These are phyloP conservation scores for Loripinus fragilis DNA, from an alignment of 2,888 invertebrate genomes.

Conservation along the genomic window DNA sequence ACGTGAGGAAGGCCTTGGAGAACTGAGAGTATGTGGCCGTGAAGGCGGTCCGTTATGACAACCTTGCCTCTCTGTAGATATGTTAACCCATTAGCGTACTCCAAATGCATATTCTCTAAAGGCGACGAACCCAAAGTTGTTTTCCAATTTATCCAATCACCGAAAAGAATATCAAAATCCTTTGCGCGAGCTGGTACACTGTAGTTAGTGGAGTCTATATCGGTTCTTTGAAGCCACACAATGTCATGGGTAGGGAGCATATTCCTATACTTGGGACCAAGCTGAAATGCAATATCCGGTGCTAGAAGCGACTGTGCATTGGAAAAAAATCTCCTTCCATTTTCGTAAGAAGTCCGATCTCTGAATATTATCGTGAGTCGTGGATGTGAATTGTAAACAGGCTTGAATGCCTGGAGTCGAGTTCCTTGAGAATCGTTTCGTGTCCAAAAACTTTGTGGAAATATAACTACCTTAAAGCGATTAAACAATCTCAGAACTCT, in stretches of 20 bases:
- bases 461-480: background rate
- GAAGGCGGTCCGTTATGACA: too few relatives aligned
- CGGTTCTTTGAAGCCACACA: constrained; percentile 51
- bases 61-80: background rate
- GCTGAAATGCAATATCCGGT: constrained; percentile 60
- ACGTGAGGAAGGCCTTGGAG: too few relatives aligned
- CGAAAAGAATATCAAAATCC: background rate
- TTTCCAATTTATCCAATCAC: constrained; percentile 15
- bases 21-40: too few relatives aligned
- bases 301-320: constrained; percentile 33
- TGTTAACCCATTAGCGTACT: background rate
- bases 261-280: constrained; percentile 42
- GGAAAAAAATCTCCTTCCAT: constrained; percentile 24
- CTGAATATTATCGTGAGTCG: background rate
- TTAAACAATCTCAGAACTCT: background rate
- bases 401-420: background rate
- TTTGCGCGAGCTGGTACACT: background rate
- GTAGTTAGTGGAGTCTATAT: constrained; percentile 41
- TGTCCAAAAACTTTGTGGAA: constrained; percentile 3
- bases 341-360: constrained; percentile 20
- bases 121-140: background rate
- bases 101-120: background rate
- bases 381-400: background rate
- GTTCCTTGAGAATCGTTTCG: background rate
- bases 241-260: constrained; percentile 53